These are phyloP conservation scores for Coenonympha glycerion DNA, from an alignment of 2,888 invertebrate genomes.

Conservation along the genomic window DNA sequence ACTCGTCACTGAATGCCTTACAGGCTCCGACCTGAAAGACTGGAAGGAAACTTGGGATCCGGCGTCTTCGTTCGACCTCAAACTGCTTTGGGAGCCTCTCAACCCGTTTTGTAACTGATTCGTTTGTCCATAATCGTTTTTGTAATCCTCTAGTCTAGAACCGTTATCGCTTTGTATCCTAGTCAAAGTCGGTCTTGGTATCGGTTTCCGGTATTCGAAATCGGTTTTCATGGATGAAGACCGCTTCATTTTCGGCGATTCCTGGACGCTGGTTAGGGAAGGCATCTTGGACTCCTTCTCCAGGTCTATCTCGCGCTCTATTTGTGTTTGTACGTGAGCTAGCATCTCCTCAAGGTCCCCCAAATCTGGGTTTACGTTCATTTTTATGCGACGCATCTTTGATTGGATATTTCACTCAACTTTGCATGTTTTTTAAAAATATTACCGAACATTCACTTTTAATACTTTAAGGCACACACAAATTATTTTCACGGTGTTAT, in stretches of 20 bases:
- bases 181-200: conserved; percentile 42
- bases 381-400: conserved; percentile 58
- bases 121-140: conserved; percentile 44
- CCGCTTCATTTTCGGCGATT: conserved; percentile 56
- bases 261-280: conserved; percentile 53
- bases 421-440: background rate
- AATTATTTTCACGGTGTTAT: background rate
- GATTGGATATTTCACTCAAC: too few species aligned
- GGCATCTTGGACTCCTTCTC: conserved; percentile 61
- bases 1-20: conserved; percentile 52
- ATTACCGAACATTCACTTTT: background rate
- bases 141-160: conserved; percentile 37
- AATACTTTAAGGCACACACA: background rate
- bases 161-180: conserved; percentile 41
- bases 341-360: conserved; percentile 71
- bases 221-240: conserved; percentile 51
- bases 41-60: conserved; percentile 56
- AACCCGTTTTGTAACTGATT: conserved; percentile 39
- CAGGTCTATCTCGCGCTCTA: conserved; percentile 65
- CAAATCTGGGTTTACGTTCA: conserved; percentile 62
- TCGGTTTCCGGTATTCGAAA: conserved; percentile 45
- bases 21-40: conserved; percentile 61
- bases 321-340: conserved; percentile 64
- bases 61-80: conserved; percentile 51
- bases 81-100: conserved; percentile 51